Evolutionary conservation across 2,113 vertebrate genomes (phyloP).

Genomic region (Glareola pratincola): DNA sequence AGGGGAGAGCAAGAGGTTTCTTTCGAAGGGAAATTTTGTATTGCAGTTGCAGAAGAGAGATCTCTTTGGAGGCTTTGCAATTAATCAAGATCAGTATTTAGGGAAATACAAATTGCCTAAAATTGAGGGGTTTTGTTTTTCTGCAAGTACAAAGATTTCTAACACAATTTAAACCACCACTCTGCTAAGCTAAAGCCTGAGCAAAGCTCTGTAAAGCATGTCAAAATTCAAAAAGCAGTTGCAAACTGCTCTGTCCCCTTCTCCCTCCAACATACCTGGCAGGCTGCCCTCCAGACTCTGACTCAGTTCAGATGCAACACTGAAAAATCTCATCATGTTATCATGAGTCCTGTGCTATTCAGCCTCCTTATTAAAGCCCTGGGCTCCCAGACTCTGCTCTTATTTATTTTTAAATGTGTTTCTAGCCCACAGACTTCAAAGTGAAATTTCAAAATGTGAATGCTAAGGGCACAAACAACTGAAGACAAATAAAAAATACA

Average conservation of each 20-base stretch:
- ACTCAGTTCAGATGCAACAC: not conserved
- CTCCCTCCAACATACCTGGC: not conserved
- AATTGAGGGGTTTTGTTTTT: not conserved
- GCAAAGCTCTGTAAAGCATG: not conserved
- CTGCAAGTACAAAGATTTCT: not conserved
- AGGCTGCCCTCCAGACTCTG: not conserved
- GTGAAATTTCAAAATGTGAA: not conserved
- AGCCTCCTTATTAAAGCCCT: not conserved
- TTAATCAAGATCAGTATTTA: not conserved
- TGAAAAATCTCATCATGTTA: not conserved
- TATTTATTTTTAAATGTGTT: constrained; percentile 6
- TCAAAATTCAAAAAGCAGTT: not conserved
- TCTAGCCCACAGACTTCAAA: constrained; percentile 1
- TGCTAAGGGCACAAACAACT: not conserved
- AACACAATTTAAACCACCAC: not conserved
- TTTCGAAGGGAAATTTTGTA: not conserved
- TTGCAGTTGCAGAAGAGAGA: not conserved
- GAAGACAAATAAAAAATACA: not conserved
- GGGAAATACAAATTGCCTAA: not conserved
- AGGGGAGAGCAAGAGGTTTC: not conserved
- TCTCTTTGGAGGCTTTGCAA: not conserved
- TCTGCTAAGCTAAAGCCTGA: not conserved
- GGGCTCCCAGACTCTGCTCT: not conserved
- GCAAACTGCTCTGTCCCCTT: not conserved
- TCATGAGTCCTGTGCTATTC: not conserved